Evolutionary conservation across 2,113 vertebrate genomes (phyloP).

Genomic region (Ovis aries): ARS-UI_Ramb_v3.0 NC_056080.1:116078001-116078500

Average conservation of each 20-base stretch:
- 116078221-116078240: neutral
- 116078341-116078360: neutral
- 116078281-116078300: too few relatives aligned
- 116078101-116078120: neutral
- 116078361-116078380: neutral
- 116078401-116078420: neutral
- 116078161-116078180: neutral
- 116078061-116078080: neutral
- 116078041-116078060: neutral
- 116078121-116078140: neutral
- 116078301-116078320: too few relatives aligned
- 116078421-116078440: neutral
- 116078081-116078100: neutral
- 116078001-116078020: neutral
- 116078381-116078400: neutral
- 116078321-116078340: neutral
- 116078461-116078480: neutral
- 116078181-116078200: neutral
- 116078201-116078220: neutral
- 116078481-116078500: neutral
- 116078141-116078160: neutral
- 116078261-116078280: too few relatives aligned
- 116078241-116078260: too few relatives aligned
- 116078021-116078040: neutral
- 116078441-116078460: neutral